phyloP scores from a whole-genome alignment of 2,888 invertebrate genomes.

The Perithous albicinctus region DNA sequence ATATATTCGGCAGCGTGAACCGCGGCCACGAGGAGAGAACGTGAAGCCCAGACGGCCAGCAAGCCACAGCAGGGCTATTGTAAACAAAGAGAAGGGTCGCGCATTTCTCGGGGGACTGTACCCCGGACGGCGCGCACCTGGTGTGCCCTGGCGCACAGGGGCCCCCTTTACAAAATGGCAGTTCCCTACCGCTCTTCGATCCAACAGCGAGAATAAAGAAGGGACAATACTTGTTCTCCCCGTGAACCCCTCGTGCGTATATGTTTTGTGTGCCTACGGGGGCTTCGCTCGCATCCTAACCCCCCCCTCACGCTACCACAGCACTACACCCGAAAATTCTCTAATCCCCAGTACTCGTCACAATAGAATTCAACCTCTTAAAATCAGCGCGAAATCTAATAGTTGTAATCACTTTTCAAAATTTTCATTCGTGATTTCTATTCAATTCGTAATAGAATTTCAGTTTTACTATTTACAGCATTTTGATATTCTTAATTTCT shows the following conservation, averaged over 20 bases:
- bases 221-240: constrained; percentile 82
- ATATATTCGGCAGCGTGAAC: not conserved
- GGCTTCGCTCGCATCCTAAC: constrained; percentile 51
- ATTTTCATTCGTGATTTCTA: not conserved
- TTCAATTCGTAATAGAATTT: not conserved
- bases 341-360: not conserved
- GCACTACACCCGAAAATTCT: constrained; percentile 38
- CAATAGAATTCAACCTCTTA: not conserved
- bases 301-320: constrained; percentile 18
- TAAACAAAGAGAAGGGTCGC: constrained; percentile 79
- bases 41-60: constrained; percentile 17
- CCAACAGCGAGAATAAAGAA: constrained; percentile 76
- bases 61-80: constrained; percentile 55
- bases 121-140: constrained; percentile 81
- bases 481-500: too few species aligned
- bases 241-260: constrained; percentile 56
- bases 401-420: not conserved
- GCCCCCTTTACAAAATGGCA: constrained; percentile 82
- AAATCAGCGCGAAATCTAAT: not conserved
- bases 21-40: not conserved
- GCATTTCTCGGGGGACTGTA: constrained; percentile 83
- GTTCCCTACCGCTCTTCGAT: constrained; percentile 74
- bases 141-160: constrained; percentile 75
- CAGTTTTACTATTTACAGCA: not conserved
- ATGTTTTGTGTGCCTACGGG: constrained; percentile 21